Conservation (phyloP, 2,888 invertebrate genomes). For the Limenitis camilla region DNA sequence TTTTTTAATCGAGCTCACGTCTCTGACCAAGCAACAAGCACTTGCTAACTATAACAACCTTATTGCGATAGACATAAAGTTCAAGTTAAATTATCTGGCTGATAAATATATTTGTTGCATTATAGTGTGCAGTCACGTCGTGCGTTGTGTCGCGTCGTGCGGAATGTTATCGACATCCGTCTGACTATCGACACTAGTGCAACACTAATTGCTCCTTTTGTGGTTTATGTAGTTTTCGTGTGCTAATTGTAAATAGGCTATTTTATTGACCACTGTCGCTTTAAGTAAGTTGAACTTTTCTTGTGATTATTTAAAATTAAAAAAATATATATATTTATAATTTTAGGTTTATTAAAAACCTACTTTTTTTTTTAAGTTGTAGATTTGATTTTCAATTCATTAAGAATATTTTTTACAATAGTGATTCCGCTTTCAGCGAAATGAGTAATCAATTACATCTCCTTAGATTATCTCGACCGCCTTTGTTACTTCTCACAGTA, state of each 20-base stretch:
- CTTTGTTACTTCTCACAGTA: no score
- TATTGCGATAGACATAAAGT: slow-evolving; percentile 32
- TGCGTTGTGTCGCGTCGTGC: slow-evolving; percentile 56
- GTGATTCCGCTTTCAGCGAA: no score
- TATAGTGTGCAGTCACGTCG: slow-evolving; percentile 64
- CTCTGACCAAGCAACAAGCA: slow-evolving; percentile 37
- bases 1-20: slow-evolving; percentile 72
- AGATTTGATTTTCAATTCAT: no score
- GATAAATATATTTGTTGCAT: slow-evolving; percentile 37
- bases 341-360: no score
- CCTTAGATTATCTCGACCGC: no score
- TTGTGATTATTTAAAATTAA: no score
- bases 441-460: no score
- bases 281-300: no score
- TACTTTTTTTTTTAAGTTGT: no score
- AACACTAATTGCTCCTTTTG: slow-evolving; percentile 69
- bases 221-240: slow-evolving; percentile 51
- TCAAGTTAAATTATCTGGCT: slow-evolving; percentile 25
- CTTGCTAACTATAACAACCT: slow-evolving; percentile 19
- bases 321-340: no score
- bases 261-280: no score
- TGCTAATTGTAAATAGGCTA: slow-evolving; percentile 10
- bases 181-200: slow-evolving; percentile 66
- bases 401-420: no score
- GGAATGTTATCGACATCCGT: slow-evolving; percentile 70